These are phyloP conservation scores for Rugalucina vietnamica DNA, from an alignment of 2,888 invertebrate species.

Conservation along the genomic window DNA sequence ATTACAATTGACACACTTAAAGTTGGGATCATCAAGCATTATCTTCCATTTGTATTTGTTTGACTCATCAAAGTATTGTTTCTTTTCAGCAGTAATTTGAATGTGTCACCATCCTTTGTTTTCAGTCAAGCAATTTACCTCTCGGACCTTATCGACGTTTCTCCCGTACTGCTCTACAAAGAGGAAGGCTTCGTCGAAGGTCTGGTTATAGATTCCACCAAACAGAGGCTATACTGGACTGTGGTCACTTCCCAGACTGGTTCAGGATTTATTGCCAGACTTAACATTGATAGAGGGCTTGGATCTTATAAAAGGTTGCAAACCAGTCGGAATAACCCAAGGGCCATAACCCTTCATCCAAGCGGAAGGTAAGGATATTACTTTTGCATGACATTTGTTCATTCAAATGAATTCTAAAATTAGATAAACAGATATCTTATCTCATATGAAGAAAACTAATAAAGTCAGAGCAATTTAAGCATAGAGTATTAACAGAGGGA, in stretches of 20 bases:
- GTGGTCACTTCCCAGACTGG: conserved; percentile 54
- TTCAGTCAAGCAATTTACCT: conserved; percentile 71
- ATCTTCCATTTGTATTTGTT: too few relatives aligned
- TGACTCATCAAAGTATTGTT: too few relatives aligned
- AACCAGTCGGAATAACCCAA: conserved; percentile 66
- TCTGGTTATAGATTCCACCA: conserved; percentile 66
- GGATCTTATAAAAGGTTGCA: conserved; percentile 66
- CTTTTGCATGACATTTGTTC: too few relatives aligned
- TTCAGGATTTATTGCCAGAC: conserved; percentile 68
- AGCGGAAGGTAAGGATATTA: conserved; percentile 75
- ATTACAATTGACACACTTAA: too few relatives aligned
- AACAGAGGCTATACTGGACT: conserved; percentile 75
- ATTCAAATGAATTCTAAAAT: too few relatives aligned
- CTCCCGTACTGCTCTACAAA: conserved; percentile 67
- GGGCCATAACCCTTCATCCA: conserved; percentile 69
- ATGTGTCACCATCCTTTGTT: too few relatives aligned
- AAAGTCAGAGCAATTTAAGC: too few relatives aligned
- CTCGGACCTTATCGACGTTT: conserved; percentile 63
- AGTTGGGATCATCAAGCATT: too few relatives aligned
- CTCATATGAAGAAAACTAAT: too few relatives aligned
- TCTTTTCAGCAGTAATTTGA: too few relatives aligned
- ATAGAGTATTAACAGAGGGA: too few relatives aligned
- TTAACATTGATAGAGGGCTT: conserved; percentile 65
- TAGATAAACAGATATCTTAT: too few relatives aligned
- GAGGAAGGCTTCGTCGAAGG: conserved; percentile 65